Evolutionary conservation across 2,113 vertebrate species (phyloP), one percentile per base, ranked within the genome.

Genomic region (Cacatua alba): DNA sequence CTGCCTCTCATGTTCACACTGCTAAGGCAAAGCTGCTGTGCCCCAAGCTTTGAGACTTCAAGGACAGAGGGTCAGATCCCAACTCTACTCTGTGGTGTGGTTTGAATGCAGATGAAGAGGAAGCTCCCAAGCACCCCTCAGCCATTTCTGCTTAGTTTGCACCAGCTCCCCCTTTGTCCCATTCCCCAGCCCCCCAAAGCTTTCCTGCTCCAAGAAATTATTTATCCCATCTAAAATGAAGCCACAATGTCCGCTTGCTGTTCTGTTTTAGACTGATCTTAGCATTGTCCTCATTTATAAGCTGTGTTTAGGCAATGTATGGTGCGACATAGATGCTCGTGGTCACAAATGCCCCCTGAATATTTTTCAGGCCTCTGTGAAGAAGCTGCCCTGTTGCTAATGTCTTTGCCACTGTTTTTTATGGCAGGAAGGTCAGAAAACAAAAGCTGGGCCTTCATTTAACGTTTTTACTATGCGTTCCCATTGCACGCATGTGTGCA

Each of bases 131-230:
- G 29, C 11, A 57, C 2, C 1, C 13, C 24, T 21, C 13, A 6
- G n/a, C 12, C 29, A 33, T 69, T 86, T 74, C 81, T 82, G 28
- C 16, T 81, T 60, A 60, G 68, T n/a, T 37, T 70, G 16, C 65
- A 48, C 33, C 23, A n/a, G 16, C 4, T 88, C 5, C 9, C 11
- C 1, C 10, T 90, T 63, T 2, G 2, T 51, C 24, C 0, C 0
- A 23, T 59, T 33, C 3, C 49, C 23, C 78, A 87, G 28, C 6
- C 24, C 46, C 87, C 29, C 33, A 7, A 31, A 71, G 33, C 17
- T 35, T 37, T 53, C 43, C 60, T 70, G 18, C 17, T 37, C 23
- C 44, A 53, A 65, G 39, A 75, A 17, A 39, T 77, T 68, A 15
- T 25, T 51, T 8, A 19, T 35, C 44, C 16, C 13, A 26, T 70